Percentiles rank a stretch among this genome's conserved stretches.
Evolutionary conservation across 2,888 invertebrate genomes (phyloP).

Genomic region (Gastrophysa polygoni): DNA sequence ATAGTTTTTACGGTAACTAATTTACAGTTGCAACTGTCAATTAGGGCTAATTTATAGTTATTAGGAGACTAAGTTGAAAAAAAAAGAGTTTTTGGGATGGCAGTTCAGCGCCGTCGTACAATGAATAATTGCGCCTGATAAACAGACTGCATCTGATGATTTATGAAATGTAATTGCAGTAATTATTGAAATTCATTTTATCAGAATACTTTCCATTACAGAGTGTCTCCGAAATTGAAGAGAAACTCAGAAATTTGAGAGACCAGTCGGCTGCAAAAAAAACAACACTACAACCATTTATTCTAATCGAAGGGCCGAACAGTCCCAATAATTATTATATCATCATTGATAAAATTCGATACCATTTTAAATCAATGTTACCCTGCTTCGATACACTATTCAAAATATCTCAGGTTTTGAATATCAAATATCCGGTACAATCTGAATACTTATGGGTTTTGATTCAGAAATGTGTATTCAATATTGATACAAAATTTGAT

Average conservation of each 20-base stretch:
- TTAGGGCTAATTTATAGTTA: too few relatives aligned
- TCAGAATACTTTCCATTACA: slow-evolving; percentile 8
- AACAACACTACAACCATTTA: slow-evolving; percentile 14
- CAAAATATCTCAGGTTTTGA: slow-evolving; percentile 7
- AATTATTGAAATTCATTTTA: too few relatives aligned
- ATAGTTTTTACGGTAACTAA: too few relatives aligned
- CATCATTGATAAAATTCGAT: slow-evolving; percentile 10
- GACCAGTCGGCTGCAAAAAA: slow-evolving; percentile 4
- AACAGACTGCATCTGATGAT: too few relatives aligned
- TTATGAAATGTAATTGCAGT: too few relatives aligned
- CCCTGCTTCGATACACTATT: slow-evolving; percentile 12
- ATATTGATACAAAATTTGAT: slow-evolving; percentile 17
- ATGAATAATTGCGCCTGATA: too few relatives aligned
- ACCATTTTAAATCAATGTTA: slow-evolving; percentile 3
- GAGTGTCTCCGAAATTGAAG: slow-evolving; percentile 11
- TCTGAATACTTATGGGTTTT: slow-evolving; percentile 11
- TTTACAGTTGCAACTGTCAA: too few relatives aligned
- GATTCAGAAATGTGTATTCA: slow-evolving; percentile 10
- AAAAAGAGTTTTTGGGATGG: too few relatives aligned
- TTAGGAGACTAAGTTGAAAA: too few relatives aligned
- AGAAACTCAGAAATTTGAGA: slow-evolving; percentile 6
- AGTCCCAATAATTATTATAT: slow-evolving; percentile 5
- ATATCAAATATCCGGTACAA: slow-evolving; percentile 16
- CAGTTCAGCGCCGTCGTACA: too few relatives aligned
- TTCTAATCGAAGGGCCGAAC: slow-evolving; percentile 12